phyloP scores from a whole-genome alignment of 2,113 vertebrate genomes.

The Furnarius figulus region DNA sequence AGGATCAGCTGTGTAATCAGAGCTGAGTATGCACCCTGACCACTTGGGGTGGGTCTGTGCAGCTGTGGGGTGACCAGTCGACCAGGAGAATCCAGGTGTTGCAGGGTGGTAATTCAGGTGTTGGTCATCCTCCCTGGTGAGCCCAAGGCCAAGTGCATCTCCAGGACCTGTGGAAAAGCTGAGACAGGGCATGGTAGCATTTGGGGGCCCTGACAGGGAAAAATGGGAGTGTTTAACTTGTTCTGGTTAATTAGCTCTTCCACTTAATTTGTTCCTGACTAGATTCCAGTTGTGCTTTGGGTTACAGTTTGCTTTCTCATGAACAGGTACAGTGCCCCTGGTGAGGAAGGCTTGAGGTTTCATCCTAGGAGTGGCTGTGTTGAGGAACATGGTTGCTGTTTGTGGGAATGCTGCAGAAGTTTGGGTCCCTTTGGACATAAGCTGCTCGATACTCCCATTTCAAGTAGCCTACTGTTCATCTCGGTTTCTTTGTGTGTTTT shows the following conservation, averaged over 20 bases:
- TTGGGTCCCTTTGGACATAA: not conserved
- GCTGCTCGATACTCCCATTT: not conserved
- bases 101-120: not conserved
- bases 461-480: not conserved
- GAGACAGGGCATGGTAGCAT: not conserved
- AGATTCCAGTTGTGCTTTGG: conserved; percentile 30
- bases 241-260: conserved; percentile 3
- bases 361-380: not conserved
- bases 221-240: not conserved
- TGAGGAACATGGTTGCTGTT: fast-evolving
- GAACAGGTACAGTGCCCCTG: not conserved
- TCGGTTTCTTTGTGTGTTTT: not conserved
- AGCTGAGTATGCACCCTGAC: not conserved
- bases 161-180: not conserved
- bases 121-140: not conserved
- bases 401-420: not conserved
- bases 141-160: not conserved
- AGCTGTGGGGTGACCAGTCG: not conserved
- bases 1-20: not conserved
- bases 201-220: not conserved
- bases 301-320: conserved; percentile 35
- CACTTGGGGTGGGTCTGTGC: not conserved
- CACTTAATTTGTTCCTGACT: not conserved
- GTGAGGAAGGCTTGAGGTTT: not conserved
- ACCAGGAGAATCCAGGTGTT: not conserved